Evolutionary conservation across 2,797 vertebrate genomes (phyloP).

Genomic region (Oreochromis mossambicus): DNA sequence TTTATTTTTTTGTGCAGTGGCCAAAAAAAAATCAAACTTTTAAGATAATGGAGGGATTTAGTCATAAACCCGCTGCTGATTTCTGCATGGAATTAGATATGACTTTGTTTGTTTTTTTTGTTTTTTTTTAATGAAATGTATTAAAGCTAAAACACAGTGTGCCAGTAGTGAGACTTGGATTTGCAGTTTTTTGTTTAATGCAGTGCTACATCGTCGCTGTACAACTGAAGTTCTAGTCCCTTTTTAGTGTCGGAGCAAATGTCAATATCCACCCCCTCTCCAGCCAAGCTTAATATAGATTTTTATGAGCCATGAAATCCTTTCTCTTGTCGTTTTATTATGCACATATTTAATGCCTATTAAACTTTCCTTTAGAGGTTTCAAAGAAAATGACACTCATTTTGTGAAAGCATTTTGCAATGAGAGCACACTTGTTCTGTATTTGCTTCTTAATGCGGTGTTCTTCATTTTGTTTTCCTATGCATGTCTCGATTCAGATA

Average conservation of each 20-base stretch:
- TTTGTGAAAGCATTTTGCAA: slow-evolving; percentile 30
- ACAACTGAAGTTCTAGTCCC: not conserved
- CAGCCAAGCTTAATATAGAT: slow-evolving; percentile 21
- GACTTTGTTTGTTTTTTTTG: not conserved
- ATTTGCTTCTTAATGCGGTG: not conserved
- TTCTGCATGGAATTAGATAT: not conserved
- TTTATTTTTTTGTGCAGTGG: not conserved
- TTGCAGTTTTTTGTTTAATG: not conserved
- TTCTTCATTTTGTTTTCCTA: slow-evolving; percentile 18
- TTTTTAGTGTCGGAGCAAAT: slow-evolving; percentile 36
- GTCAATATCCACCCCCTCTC: slow-evolving; percentile 20
- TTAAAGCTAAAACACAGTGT: not conserved
- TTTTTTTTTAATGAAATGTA: not conserved
- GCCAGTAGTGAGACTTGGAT: not conserved
- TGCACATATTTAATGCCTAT: slow-evolving; percentile 57
- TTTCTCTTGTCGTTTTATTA: slow-evolving; percentile 57
- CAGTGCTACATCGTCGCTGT: not conserved
- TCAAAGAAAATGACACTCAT: slow-evolving; percentile 43
- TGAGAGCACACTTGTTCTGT: slow-evolving; percentile 21
- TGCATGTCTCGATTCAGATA: slow-evolving; percentile 18
- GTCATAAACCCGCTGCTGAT: not conserved
- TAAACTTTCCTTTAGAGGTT: slow-evolving; percentile 45
- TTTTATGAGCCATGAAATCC: slow-evolving; percentile 64
- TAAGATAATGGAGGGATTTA: not conserved
- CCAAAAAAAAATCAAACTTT: not conserved